A percentile compares a stretch with the other conserved stretches of the same genome.
Evolutionary conservation across 2,797 vertebrate species (phyloP).

Genomic region (Calcarius lapponicus): DNA sequence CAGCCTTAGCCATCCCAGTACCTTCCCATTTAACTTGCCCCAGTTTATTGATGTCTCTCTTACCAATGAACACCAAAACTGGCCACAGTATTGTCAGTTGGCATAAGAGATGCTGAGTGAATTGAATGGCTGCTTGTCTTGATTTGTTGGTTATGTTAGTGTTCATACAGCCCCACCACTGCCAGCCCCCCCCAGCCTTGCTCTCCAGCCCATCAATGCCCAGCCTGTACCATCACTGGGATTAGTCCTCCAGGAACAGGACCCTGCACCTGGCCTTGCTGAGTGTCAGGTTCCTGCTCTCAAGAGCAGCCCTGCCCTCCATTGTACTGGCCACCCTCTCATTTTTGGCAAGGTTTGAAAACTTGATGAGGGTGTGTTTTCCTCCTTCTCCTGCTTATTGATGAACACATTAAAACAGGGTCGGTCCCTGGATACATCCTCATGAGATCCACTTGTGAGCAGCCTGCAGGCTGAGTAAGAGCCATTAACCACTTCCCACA

Average conservation of each 20-base stretch:
- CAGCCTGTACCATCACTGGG: background rate
- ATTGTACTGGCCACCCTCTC: background rate
- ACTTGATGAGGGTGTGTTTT: background rate
- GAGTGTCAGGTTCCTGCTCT: background rate
- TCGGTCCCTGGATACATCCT: background rate
- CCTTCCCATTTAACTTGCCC: background rate
- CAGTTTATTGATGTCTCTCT: background rate
- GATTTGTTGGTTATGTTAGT: background rate
- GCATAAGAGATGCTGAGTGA: background rate
- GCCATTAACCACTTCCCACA: background rate
- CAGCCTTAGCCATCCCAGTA: background rate
- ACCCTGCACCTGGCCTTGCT: background rate
- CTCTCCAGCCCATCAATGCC: background rate
- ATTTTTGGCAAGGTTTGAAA: background rate
- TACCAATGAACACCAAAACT: background rate
- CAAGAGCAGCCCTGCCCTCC: background rate
- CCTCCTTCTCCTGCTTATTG: background rate
- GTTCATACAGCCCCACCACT: background rate
- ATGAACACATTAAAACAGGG: background rate
- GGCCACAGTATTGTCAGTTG: rapidly evolving
- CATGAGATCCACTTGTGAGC: background rate
- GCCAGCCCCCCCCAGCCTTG: background rate
- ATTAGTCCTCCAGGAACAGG: background rate
- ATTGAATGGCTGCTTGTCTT: background rate
- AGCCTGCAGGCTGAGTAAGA: background rate